Base-by-base conservation (phyloP, 2,113 vertebrate genomes). In the Nasalis larvatus region DNA sequence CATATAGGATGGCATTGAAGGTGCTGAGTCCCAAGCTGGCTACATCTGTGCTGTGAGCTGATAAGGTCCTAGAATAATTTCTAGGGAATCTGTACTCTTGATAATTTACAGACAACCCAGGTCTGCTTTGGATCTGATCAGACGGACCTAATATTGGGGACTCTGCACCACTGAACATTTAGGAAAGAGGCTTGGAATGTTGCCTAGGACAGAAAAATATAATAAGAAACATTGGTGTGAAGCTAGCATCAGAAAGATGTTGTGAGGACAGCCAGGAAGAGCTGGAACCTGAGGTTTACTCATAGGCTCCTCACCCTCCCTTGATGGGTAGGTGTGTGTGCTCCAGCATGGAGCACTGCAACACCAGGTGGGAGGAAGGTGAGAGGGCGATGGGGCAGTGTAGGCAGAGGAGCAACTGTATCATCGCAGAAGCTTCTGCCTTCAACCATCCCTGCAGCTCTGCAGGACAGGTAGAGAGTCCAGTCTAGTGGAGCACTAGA, bases 291-390 rank as follows among this genome's bases (percentile, higher is more conserved):
- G 37, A 56, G 25, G 9, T 32, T 76, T 47, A 8, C 1, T 25
- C 45, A 25, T 25, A 23, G 49, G 18, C 32, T 30, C 3, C 20
- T 54, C 13, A 2, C 17, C 2, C 30, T 25, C n/a, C 25, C 27
- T 20, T 13, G 7, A 11, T 4, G 12, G 1, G 49, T 0, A 49
- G 14, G 49, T 16, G 49, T 49, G 49, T 49, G 49, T 0, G 49
- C 14, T 49, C 49, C n/a, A 63, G 8, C 1, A 0, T 0, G 0
- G 80, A 52, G 13, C 18, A 4, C 35, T 1, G 0, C 3, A 4
- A 17, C 8, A 1, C 1, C 27, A n/a, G 40, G 52, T 4, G 66
- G 32, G 66, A 16, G 42, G 52, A 66, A 21, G 25, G 40, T 0
- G 16, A 18, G 13, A 4, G 9, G 25, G 3, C 1, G 1, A 10